Evolutionary conservation across 1,140 invertebrate species (phyloP).

Genomic region (Penaeus vannamei): DNA sequence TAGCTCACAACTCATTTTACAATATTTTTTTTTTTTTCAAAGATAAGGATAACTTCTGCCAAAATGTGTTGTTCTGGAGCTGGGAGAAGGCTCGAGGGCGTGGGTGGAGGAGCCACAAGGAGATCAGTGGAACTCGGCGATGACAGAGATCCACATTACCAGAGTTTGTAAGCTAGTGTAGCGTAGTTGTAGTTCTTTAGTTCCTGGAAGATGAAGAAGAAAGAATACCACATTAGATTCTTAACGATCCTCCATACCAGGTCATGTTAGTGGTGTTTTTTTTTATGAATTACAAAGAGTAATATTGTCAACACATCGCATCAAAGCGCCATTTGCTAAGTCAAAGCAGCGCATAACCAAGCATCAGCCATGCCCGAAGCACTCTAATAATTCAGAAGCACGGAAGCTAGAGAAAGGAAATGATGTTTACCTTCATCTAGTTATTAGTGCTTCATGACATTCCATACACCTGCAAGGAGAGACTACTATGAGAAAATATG

Average conservation of each 20-base stretch:
- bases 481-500: conserved; percentile 65
- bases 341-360: conserved; percentile 29
- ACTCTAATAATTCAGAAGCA: conserved; percentile 40
- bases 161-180: conserved; percentile 57
- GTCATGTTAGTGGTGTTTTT: neutral
- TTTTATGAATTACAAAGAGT: neutral
- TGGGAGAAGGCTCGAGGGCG: neutral
- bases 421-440: conserved; percentile 55
- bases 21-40: too few species aligned
- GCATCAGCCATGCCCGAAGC: conserved; percentile 6
- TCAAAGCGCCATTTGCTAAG: conserved; percentile 6
- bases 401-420: conserved; percentile 38
- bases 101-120: neutral
- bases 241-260: too few species aligned
- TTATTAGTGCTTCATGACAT: conserved; percentile 61
- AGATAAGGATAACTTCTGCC: too few species aligned
- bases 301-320: conserved; percentile 1
- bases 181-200: conserved; percentile 61
- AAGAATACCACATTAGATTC: neutral
- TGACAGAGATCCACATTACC: conserved; percentile 25
- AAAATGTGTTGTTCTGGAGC: neutral
- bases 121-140: neutral
- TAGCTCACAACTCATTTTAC: too few species aligned
- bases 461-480: conserved; percentile 63
- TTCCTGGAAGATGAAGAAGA: conserved; percentile 35